Base-by-base conservation (phyloP, 92 coral and sea anemone species). In the Pocillopora meandrina region DNA sequence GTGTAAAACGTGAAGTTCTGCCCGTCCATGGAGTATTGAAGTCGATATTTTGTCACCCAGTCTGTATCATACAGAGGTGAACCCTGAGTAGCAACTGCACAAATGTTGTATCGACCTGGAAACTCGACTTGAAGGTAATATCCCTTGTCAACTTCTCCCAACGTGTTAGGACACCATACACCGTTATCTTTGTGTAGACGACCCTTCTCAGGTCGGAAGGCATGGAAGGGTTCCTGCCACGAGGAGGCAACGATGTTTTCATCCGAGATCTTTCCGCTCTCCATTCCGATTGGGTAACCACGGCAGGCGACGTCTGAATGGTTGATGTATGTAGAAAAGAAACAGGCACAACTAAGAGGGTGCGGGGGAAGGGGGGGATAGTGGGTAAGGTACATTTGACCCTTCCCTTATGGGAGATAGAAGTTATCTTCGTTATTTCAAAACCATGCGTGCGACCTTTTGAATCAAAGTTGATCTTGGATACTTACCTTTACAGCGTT, bases 271-370 rank as follows among this genome's bases (percentile, higher is more conserved):
- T 80, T 36, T 57, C 64, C 75, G 60, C 58, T 72, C 60, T 80
- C 73, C 89, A 86, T 86, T 3, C 89, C 89, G 61, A 80, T 61
- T 56, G 89, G 79, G 72, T 71, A 33, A 64, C 89, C 89, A 58
- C 76, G 84, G 60, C 89, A 86, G 2, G 85, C 63, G 52, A 61
- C 58, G 66, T 71, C 89, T 86, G 17, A 49, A 8, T 62, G 35
- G 10, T 2, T 6, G 71, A 52, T 5, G 52, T 56, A 56, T 20
- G 8, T 5, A 20, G 3, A 12, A 20, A 65, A 18, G 23, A 19
- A 19, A 18, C n/a, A 74, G 20, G 13, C 5, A 47, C 10, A 70
- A 42, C 12, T 15, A 33, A 71, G 75, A 8, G 21, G 17, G 42
- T 56, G 42, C 19, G 58, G 58, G 5, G 52, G 8, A 5, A 42